Evolutionary conservation across 2,113 vertebrate species (phyloP).

Genomic region (Campylomormyrus numenius): DNA sequence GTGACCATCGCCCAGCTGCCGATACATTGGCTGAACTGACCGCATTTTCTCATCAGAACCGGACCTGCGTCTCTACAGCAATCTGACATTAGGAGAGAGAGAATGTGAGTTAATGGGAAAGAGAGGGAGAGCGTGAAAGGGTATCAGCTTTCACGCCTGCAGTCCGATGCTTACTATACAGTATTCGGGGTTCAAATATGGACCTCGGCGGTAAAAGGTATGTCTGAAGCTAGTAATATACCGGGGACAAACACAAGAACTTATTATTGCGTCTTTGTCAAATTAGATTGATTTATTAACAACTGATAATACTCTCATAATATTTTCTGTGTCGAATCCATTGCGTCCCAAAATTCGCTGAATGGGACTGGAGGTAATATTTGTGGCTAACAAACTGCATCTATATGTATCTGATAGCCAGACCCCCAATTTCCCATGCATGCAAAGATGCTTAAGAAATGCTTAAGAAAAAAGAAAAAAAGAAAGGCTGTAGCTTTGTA

Average conservation of each 20-base stretch:
- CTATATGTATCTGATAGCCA: neutral
- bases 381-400: neutral
- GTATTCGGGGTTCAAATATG: constrained; percentile 50
- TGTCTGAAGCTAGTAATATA: constrained; percentile 43
- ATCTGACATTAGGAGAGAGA: neutral
- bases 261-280: constrained; percentile 43
- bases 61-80: neutral
- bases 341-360: neutral
- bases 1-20: neutral
- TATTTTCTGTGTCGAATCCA: neutral
- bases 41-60: neutral
- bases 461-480: neutral
- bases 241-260: constrained; percentile 29
- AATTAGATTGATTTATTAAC: constrained; percentile 22
- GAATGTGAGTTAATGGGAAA: constrained; percentile 12
- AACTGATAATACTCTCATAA: neutral
- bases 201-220: constrained; percentile 34
- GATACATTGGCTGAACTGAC: neutral
- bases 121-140: constrained; percentile 40
- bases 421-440: neutral
- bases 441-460: neutral
- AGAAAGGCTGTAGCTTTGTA: neutral
- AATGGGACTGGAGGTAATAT: neutral
- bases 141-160: constrained; percentile 20
- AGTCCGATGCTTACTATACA: constrained; percentile 35